Evolutionary conservation across 2,888 invertebrate species (phyloP), one percentile per base, ranked within the genome.

Genomic region (Caenorhabditis sinica): DNA sequence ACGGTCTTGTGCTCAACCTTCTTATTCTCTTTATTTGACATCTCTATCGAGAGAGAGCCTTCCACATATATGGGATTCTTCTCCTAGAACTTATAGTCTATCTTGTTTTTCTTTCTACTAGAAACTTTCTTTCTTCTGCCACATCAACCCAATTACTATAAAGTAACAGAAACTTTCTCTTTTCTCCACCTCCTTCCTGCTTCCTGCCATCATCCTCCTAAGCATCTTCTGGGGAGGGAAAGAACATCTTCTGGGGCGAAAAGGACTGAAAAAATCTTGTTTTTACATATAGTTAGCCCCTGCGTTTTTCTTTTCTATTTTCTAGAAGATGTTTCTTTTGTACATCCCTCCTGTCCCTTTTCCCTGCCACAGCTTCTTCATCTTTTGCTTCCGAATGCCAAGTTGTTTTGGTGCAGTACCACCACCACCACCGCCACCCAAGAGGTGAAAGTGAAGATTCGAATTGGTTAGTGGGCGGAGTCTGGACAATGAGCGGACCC

Each of bases 81-180:
- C n/a, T 33, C 36, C 25, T 56, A 20, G 40, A 23, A 63, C 28
- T 28, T 65, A n/a, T 40, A 8, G 49, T 30, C 15, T 60, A 20
- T 63, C 63, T 63, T 40, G 23, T 63, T 63, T 23, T 43, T 40
- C 40, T 33, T 69, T 53, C 17, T 56, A 15, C n/a, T 33, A 60
- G 45, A 45, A 73, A 51, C 69, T 63, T 63, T 74, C 74, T 17
- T 30, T 30, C 43, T 77, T 71, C 61, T 77, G 77, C 77, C 71
- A 77, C 77, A 77, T 77, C 77, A 77, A 77, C 77, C 69, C 77
- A 77, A 77, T 77, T 77, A 77, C 77, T 77, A 71, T 77, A 77
- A 77, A 77, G 77, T 77, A 77, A 77, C 77, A 69, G 77, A 77
- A 77, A 76, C 76, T 76, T 76, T 76, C 76, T 45, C 76, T 56